Evolutionary conservation across 2,888 invertebrate genomes (phyloP), one percentile per base, ranked within the genome.

Genomic region (Synanthedon vespiformis): DNA sequence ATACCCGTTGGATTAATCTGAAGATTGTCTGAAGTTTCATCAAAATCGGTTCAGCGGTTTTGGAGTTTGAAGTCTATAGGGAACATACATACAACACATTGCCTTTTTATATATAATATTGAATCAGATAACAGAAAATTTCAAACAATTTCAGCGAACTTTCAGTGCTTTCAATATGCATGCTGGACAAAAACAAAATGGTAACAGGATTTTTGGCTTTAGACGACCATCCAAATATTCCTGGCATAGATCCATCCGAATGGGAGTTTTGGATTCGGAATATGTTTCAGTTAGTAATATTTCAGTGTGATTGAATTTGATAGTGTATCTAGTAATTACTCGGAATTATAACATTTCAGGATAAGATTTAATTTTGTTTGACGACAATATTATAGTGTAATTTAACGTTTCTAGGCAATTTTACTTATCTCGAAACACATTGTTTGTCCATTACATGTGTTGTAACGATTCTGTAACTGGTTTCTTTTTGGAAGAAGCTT

Each of bases 401-500:
- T 54, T 47, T 13, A 13, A 18, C 18, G 5, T 48, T 74, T 74
- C 22, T 68, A 86, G 86, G 50, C 73, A 64, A 57, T 82, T 62
- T 57, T 82, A 73, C 61, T 53, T 82, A 12, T 70, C 86, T 2
- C 70, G 87, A 11, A 90, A 90, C 64, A 88, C 90, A 0, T 65
- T 90, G 48, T 92, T 92, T 75, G 77, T 92, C 49, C 90, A 90
- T 63, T 84, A 89, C 57, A 78, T 89, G 61, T 89, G 89, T 51
- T 91, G 88, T 73, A 72, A 82, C 50, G 70, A 75, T 2, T 65
- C 70, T 1, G 88, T 87, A 1, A 57, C 60, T 0, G 72, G 75
- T 2, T 61, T 60, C 40, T 86, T 85, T 54, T 22, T 80, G 11
- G 77, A 78, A 44, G 84, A 85, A 51, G 81, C 82, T 0, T 62